Conservation (phyloP, 1,140 invertebrate species). For the Psix sp. region DNA sequence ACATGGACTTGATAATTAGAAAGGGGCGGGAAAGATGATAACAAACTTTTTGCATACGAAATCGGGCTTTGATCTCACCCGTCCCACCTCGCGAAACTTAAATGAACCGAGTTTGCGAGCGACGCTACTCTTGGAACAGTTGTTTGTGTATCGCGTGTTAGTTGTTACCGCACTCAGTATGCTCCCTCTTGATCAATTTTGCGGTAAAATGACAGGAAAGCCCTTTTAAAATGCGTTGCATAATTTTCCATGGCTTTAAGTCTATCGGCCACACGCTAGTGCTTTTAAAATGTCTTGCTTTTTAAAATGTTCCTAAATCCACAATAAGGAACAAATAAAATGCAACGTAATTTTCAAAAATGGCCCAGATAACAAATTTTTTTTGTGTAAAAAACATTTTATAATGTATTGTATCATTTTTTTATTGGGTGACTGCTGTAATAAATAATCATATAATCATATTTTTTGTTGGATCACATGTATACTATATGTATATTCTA, state of each 20-base stretch:
- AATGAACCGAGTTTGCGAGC: conserved; percentile 37
- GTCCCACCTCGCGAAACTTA: conserved; percentile 25
- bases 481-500: no score
- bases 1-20: conserved; percentile 28
- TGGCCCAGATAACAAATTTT: conserved; percentile 44
- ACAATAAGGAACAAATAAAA: conserved; percentile 42
- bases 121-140: conserved; percentile 34
- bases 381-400: no score
- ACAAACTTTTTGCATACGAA: conserved; percentile 26
- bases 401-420: no score
- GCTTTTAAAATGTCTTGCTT: conserved; percentile 22
- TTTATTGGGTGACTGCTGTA: no score
- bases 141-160: conserved; percentile 46
- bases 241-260: conserved; percentile 53
- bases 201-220: conserved; percentile 50
- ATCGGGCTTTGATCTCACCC: conserved; percentile 23
- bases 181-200: conserved; percentile 49
- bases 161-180: conserved; percentile 54
- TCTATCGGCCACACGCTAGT: conserved; percentile 44
- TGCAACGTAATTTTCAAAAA: no score
- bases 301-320: conserved; percentile 45
- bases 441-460: no score
- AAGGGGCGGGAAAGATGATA: conserved; percentile 11
- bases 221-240: conserved; percentile 38
- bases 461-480: no score